Percentiles rank a stretch among this genome's conserved stretches.
These are phyloP conservation scores for Dendroctonus ponderosae DNA, from an alignment of 1,140 invertebrate genomes.

Conservation along the genomic window DNA sequence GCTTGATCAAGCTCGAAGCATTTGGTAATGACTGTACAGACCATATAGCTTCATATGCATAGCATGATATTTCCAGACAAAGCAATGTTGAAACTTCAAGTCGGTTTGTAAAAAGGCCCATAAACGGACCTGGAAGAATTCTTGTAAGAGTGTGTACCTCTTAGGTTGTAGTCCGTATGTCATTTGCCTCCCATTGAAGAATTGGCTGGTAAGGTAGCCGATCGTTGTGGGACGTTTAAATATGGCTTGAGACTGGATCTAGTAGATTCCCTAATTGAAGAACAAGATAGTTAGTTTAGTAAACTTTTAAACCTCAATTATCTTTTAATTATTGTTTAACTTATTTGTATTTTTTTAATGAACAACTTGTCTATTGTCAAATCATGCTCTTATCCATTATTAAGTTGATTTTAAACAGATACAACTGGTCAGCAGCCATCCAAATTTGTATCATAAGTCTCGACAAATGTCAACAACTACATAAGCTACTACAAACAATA, in stretches of 20 bases:
- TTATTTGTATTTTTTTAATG: background rate
- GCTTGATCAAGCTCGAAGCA: constrained; percentile 2
- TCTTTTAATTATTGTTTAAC: background rate
- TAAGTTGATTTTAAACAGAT: background rate
- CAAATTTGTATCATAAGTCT: background rate
- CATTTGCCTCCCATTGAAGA: constrained; percentile 54
- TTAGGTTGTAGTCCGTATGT: constrained; percentile 28
- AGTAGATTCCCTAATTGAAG: constrained; percentile 65
- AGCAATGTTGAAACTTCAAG: background rate
- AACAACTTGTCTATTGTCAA: background rate
- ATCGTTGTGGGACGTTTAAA: constrained; percentile 66
- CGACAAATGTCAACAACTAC: background rate
- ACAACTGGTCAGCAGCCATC: background rate
- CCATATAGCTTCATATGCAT: background rate
- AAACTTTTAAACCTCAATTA: background rate
- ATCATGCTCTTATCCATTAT: background rate
- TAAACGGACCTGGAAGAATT: constrained; percentile 7
- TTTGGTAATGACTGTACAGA: constrained; percentile 1
- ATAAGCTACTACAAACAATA: background rate
- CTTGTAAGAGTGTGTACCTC: constrained; percentile 1
- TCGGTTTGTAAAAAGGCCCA: background rate
- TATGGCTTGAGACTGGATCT: constrained; percentile 70
- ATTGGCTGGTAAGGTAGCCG: constrained; percentile 69
- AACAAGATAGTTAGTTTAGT: background rate
- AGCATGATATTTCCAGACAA: background rate